Percentiles rank a stretch among this genome's conserved stretches.
Conservation (phyloP, 2,888 invertebrate genomes). For the Leptogaster cylindrica region DNA sequence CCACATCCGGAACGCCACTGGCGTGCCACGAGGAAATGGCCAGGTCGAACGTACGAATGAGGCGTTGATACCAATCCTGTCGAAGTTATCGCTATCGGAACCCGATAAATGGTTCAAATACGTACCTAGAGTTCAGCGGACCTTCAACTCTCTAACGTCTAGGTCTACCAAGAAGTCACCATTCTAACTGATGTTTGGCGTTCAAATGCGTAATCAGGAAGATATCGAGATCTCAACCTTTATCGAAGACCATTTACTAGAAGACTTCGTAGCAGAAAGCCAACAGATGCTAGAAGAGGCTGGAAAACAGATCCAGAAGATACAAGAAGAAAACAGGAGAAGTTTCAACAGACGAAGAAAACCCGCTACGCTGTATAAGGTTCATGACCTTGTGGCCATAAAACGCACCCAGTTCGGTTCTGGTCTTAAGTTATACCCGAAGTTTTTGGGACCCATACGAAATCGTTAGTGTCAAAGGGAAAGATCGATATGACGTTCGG, state of each 20-base stretch:
- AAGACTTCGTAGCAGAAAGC: background rate
- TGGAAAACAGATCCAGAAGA: background rate
- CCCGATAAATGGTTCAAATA: slow-evolving; percentile 43
- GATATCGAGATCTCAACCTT: background rate
- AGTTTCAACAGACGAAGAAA: slow-evolving; percentile 5
- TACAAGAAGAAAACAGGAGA: slow-evolving; percentile 11
- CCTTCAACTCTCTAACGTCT: background rate
- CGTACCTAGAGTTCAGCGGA: background rate
- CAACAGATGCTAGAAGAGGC: background rate
- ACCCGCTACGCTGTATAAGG: background rate
- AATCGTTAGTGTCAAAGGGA: slow-evolving; percentile 33
- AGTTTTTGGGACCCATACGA: slow-evolving; percentile 44
- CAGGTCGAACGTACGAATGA: slow-evolving; percentile 55
- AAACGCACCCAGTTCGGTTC: slow-evolving; percentile 43
- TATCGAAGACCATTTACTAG: background rate
- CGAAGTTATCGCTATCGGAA: slow-evolving; percentile 54
- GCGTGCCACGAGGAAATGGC: slow-evolving; percentile 56
- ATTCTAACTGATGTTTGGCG: slow-evolving; percentile 6
- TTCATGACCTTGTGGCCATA: slow-evolving; percentile 30
- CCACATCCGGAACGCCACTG: slow-evolving; percentile 50
- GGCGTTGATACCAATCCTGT: slow-evolving; percentile 51
- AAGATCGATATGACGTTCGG: slow-evolving; percentile 43
- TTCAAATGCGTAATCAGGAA: background rate
- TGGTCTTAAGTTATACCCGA: slow-evolving; percentile 40
- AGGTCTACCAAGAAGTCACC: background rate